Conservation (phyloP, 2,797 vertebrate genomes). For the Numenius phaeopus region DNA sequence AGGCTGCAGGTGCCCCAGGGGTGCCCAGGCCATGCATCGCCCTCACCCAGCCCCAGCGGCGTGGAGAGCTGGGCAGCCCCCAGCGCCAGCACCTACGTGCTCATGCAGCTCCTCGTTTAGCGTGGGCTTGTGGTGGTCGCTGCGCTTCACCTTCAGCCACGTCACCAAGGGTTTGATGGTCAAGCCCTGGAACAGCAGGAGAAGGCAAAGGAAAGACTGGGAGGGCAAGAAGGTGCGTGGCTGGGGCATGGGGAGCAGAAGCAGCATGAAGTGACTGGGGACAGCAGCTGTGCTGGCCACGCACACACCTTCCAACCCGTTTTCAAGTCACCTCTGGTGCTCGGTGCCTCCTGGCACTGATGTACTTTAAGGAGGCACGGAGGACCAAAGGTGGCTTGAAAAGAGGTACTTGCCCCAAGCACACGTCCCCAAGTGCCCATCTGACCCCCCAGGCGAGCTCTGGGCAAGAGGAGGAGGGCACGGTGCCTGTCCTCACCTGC, state of each 20-base stretch:
- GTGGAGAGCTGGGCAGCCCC: fast-evolving
- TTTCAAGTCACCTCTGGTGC: no score
- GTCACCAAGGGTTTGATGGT: slow-evolving; percentile 96
- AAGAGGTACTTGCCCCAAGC: not conserved
- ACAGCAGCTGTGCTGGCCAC: not conserved
- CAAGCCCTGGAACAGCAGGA: slow-evolving; percentile 85
- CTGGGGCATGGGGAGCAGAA: not conserved
- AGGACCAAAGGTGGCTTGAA: not conserved
- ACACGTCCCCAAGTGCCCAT: fast-evolving
- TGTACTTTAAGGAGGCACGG: not conserved
- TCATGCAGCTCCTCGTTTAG: slow-evolving; percentile 96
- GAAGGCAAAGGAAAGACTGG: slow-evolving; percentile 58
- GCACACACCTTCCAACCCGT: fast-evolving
- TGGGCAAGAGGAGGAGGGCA: not conserved
- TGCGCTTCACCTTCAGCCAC: slow-evolving; percentile 95
- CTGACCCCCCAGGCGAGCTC: not conserved
- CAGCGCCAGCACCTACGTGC: slow-evolving; percentile 82
- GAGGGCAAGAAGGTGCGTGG: not conserved
- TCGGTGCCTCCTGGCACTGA: no score
- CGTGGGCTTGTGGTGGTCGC: slow-evolving; percentile 93
- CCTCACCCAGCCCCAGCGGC: fast-evolving
- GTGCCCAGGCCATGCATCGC: fast-evolving
- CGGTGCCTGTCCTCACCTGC: slow-evolving; percentile 83
- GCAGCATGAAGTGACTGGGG: not conserved
- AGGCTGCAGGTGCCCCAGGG: fast-evolving